Conservation (phyloP, 2,113 vertebrate genomes). For the Eclectus roratus region DNA sequence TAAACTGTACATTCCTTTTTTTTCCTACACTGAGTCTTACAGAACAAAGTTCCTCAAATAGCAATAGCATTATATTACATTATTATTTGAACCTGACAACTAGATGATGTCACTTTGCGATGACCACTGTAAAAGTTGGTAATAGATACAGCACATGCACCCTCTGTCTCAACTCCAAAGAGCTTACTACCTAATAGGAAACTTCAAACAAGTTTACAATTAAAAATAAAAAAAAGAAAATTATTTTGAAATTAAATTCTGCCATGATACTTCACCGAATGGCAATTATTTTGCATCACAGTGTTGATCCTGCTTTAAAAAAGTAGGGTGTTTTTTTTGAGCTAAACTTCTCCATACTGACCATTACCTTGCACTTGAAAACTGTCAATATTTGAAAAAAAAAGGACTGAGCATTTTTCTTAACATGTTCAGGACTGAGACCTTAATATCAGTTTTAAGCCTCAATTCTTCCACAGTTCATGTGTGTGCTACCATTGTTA, state of each 20-base stretch:
- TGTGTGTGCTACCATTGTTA: not conserved
- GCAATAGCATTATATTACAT: not conserved
- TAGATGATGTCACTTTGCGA: not conserved
- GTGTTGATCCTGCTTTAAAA: not conserved
- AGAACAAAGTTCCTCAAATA: not conserved
- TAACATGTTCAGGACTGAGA: not conserved
- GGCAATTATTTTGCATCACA: not conserved
- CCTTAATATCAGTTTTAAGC: not conserved
- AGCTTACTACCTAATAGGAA: not conserved
- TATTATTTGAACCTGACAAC: not conserved
- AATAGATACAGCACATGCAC: not conserved
- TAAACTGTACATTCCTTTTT: not conserved
- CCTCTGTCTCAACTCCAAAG: not conserved
- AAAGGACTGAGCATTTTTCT: not conserved
- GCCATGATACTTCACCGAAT: not conserved
- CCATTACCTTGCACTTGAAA: not conserved
- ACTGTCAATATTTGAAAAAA: not conserved
- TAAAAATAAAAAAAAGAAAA: not conserved
- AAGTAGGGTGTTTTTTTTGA: not conserved
- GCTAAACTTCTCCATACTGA: not conserved
- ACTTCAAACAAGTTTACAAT: not conserved
- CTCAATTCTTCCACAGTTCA: not conserved
- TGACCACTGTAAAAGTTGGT: not conserved
- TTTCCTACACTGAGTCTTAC: not conserved
- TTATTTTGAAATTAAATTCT: not conserved